Base-by-base conservation (phyloP, 2,888 invertebrate genomes). In the Drosophila bunnanda region DNA sequence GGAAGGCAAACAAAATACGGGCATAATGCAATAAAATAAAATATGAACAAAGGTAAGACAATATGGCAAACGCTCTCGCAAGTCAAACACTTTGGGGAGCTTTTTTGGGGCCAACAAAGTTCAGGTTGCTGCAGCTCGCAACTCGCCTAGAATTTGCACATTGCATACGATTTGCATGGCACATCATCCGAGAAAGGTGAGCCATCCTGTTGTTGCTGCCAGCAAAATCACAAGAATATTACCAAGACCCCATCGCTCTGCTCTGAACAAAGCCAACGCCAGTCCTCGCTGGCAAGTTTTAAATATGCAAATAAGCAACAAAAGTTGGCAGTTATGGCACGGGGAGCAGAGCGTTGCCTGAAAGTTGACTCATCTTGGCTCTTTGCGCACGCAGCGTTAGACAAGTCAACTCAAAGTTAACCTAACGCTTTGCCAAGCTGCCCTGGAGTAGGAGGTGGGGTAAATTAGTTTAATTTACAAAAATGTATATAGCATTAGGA, bases 281-380 rank as follows among this genome's bases (percentile, higher is more conserved):
- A 15, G 34, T 59, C 48, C 56, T 38, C 36, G 38, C 65, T 50
- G 70, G 58, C 60, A 75, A 78, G 75, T 78, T 86, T 85, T 88
- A 88, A 83, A 88, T 83, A 83, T 83, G 83, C 80, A 85, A 83
- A 83, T 83, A 88, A 78, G 86, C 73, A 88, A 72, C 79, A 83
- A 82, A 88, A 71, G 61, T 71, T 71, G 44, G 53, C 70, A 59
- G 59, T 70, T 69, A 60, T 59, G 60, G 54, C 54, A 62, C 48
- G 59, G 50, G 56, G 46, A 74, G 62, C 53, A 60, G 66, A 64
- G 73, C 60, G 65, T 61, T 60, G 48, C 56, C 75, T 66, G 59
- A 82, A 76, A 83, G 80, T 76, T 82, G 77, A 81, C 84, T 87
- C 68, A 66, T 78, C 78, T 68, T 75, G 80, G 66, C 80, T 85